Base-by-base conservation (phyloP, 2,888 invertebrate genomes). In the Labia minor region DNA sequence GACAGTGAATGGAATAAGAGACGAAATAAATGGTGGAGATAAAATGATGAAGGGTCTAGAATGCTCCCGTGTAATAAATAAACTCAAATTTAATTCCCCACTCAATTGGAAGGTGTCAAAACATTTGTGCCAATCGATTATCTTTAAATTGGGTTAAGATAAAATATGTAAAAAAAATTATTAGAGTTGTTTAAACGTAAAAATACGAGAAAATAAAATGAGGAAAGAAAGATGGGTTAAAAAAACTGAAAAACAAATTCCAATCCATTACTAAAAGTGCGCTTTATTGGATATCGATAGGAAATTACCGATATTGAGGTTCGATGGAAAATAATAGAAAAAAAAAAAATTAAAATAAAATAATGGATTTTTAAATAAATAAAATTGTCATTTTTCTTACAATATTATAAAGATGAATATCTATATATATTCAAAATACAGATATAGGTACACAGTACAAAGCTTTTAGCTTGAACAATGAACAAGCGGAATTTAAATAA, bases 21-120 rank as follows among this genome's bases (percentile, higher is more conserved):
- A 26, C 8, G 26, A 8, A 8, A 26, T 26, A 26, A 26, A 26
- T 26, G 26, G 26, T 26, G 26, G 26, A 26, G 26, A 49, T 49
- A 49, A 49, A 49, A 49, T 49, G 49, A 49, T 49, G 16, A 49
- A 49, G 4, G 16, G 49, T 4, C n/a, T 6, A 8, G 26, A 6
- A 8, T 8, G 26, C 26, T 3, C 26, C 8, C 8, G 49, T 49
- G 2, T n/a, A 49, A 49, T 16, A 49, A 49, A 49, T 49, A 49
- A 49, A 49, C 49, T 14, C 16, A 14, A 49, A 49, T 49, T 49
- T 49, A 49, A 49, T 49, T 49, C 49, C n/a, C 26, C 14, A n/a
- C n/a, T 49, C 49, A 49, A 49, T 49, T 49, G 49, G n/a, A 49
- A 49, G 49, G 49, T 49, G 49, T 49, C 49, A 49, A 49, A 49